phyloP scores from a whole-genome alignment of 2,113 vertebrate genomes.

The Corvus moneduloides region DNA sequence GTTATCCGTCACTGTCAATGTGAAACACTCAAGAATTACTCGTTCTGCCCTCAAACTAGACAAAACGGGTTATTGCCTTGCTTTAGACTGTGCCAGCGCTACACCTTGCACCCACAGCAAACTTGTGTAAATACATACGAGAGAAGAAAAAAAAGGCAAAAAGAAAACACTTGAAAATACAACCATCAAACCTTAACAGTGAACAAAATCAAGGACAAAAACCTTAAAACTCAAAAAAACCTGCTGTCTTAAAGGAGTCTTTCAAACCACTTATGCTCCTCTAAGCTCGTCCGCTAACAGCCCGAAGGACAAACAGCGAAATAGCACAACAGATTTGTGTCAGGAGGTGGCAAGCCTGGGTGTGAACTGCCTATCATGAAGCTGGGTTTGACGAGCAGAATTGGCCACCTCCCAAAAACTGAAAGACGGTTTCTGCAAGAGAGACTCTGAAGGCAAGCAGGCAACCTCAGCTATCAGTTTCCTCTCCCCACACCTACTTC shows the following conservation, averaged over 20 bases:
- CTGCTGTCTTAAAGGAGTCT: not conserved
- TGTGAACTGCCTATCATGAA: constrained; percentile 56
- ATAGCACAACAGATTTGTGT: constrained; percentile 63
- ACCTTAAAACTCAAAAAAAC: not conserved
- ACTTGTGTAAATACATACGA: not conserved
- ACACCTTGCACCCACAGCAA: not conserved
- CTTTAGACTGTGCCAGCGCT: not conserved
- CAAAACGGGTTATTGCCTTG: not conserved
- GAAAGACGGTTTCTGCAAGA: not conserved
- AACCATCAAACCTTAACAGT: not conserved
- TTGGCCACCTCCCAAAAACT: constrained; percentile 35
- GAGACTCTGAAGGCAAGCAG: not conserved
- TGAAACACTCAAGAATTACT: not conserved
- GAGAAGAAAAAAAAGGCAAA: not conserved
- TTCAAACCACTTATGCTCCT: not conserved
- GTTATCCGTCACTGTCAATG: not conserved
- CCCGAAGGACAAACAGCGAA: constrained; percentile 50
- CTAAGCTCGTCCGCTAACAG: not conserved
- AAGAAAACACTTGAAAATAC: not conserved
- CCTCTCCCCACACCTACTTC: not conserved
- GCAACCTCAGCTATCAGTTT: not conserved
- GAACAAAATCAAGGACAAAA: not conserved
- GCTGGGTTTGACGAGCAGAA: constrained; percentile 18
- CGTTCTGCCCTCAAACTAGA: not conserved
- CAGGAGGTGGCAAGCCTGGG: constrained; percentile 56